phyloP scores from a whole-genome alignment of 2,888 invertebrate species.

The Timema cristinae region DNA sequence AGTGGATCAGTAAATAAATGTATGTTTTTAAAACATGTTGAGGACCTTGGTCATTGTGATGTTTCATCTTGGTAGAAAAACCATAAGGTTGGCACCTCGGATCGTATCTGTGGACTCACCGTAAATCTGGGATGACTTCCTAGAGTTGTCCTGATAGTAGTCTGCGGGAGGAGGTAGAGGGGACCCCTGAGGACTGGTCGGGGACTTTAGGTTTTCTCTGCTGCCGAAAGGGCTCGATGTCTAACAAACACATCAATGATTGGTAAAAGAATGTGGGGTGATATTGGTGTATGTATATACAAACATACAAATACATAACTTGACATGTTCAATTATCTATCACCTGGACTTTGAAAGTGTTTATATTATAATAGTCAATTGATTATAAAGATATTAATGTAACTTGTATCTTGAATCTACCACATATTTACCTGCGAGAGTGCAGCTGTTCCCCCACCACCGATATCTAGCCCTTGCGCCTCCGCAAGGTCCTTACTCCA shows the following conservation, averaged over 20 bases:
- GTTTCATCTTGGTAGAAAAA: too few relatives aligned
- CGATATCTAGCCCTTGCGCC: constrained; percentile 39
- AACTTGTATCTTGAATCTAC: not conserved
- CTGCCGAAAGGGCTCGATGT: constrained; percentile 65
- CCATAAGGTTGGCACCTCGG: too few relatives aligned
- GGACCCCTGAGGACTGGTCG: constrained; percentile 55
- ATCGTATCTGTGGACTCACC: constrained; percentile 29
- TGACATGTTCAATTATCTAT: too few relatives aligned
- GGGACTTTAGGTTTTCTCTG: constrained; percentile 62
- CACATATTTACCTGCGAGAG: constrained; percentile 46
- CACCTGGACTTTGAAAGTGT: too few relatives aligned
- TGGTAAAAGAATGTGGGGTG: too few relatives aligned
- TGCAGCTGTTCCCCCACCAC: constrained; percentile 46
- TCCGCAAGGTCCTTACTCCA: constrained; percentile 83
- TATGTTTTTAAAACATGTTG: too few relatives aligned
- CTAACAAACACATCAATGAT: constrained; percentile 40
- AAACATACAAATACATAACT: too few relatives aligned
- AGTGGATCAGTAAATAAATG: too few relatives aligned
- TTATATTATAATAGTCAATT: not conserved
- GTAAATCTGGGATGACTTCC: constrained; percentile 60
- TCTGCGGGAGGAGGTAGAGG: constrained; percentile 50
- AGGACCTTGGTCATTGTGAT: too few relatives aligned
- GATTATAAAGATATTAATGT: not conserved
- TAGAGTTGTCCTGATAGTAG: constrained; percentile 47
- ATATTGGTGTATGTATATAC: too few relatives aligned